Evolutionary conservation across 2,888 invertebrate species (phyloP).

Genomic region (Pristionchus arcanus): DNA sequence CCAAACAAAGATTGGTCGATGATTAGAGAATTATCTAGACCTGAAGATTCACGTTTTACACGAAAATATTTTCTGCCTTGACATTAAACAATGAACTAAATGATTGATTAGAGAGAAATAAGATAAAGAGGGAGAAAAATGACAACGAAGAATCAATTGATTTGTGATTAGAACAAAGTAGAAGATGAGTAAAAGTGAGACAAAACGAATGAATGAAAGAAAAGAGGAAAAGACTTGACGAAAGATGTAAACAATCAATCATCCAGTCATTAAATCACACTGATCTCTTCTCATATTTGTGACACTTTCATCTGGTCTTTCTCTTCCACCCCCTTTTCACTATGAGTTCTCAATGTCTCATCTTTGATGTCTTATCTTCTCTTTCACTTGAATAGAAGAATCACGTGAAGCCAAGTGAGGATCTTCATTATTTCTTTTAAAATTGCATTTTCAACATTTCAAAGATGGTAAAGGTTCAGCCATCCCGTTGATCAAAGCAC

Average conservation of each 20-base stretch:
- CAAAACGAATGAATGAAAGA: neutral
- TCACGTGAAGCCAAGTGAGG: neutral
- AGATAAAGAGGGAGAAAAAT: neutral
- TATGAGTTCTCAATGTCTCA: neutral
- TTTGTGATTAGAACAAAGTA: neutral
- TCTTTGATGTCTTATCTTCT: neutral
- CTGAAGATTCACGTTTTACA: neutral
- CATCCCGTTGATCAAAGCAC: neutral
- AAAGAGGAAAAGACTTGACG: neutral
- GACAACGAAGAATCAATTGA: neutral
- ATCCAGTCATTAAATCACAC: neutral
- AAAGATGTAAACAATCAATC: slow-evolving; percentile 15
- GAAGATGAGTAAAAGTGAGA: neutral
- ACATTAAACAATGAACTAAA: neutral
- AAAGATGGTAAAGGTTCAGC: neutral
- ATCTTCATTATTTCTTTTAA: neutral
- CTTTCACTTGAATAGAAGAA: neutral
- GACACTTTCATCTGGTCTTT: neutral
- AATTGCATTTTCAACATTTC: neutral
- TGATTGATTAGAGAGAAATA: neutral
- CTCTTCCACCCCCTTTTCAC: neutral
- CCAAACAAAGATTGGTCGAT: neutral
- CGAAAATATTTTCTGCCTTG: neutral
- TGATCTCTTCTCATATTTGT: neutral
- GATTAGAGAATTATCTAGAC: neutral